A percentile compares a stretch with the other conserved stretches of the same genome.
phyloP scores from a whole-genome alignment of 1,140 invertebrate species.

The Camponotus pennsylvanicus region DNA sequence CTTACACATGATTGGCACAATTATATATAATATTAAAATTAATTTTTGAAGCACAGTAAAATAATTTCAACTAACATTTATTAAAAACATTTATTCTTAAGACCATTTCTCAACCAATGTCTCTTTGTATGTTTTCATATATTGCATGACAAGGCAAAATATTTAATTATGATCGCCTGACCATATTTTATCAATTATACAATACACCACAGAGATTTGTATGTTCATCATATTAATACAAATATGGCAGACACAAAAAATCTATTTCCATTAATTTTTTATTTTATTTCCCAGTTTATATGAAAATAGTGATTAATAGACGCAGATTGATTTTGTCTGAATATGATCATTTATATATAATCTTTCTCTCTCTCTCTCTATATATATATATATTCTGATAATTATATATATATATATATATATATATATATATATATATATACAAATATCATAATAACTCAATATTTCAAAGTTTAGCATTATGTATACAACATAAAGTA shows the following conservation, averaged over 20 bases:
- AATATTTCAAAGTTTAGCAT: slow-evolving; percentile 53
- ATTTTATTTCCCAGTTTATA: not conserved
- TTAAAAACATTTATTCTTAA: not conserved
- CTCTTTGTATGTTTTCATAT: not conserved
- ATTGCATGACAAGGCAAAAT: slow-evolving; percentile 3
- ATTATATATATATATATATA: not conserved
- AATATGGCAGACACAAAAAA: slow-evolving; percentile 37
- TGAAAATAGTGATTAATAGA: slow-evolving; percentile 30
- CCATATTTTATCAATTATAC: slow-evolving; percentile 23
- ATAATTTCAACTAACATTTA: slow-evolving; percentile 25
- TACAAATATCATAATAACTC: slow-evolving; percentile 9
- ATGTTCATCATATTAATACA: slow-evolving; percentile 19
- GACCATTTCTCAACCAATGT: not conserved
- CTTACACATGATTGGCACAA: slow-evolving; percentile 67
- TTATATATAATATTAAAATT: slow-evolving; percentile 25
- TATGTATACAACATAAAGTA: not conserved
- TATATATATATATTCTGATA: not conserved
- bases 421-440: not conserved
- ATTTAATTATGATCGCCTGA: slow-evolving; percentile 17
- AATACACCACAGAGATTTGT: not conserved
- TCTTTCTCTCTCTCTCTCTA: slow-evolving; percentile 19
- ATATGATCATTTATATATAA: slow-evolving; percentile 19
- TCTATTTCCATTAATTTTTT: slow-evolving; percentile 57
- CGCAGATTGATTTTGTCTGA: slow-evolving; percentile 22
- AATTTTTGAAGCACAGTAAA: slow-evolving; percentile 17